Percentiles rank a stretch among this genome's conserved stretches.
These are phyloP conservation scores for Silurus aristotelis DNA, from an alignment of 2,797 vertebrate species.

Conservation along the genomic window DNA sequence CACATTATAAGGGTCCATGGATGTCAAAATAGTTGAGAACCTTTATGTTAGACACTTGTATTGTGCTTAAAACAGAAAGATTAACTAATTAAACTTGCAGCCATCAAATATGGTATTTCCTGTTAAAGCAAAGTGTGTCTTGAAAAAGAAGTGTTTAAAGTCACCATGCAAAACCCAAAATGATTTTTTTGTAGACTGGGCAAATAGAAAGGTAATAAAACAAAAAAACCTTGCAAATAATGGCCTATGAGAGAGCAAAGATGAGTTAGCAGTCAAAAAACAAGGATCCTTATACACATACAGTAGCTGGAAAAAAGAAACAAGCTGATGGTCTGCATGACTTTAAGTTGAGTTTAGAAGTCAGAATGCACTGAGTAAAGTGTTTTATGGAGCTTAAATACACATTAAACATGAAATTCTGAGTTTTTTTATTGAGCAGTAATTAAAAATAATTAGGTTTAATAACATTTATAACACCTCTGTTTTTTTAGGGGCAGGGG, in stretches of 20 bases:
- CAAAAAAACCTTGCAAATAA: no score
- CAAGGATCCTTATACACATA: not conserved
- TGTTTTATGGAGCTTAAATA: not conserved
- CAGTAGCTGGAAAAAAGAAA: not conserved
- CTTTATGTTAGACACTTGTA: no score
- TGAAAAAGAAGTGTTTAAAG: not conserved
- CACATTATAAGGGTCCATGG: no score
- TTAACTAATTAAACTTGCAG: not conserved
- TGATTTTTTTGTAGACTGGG: not conserved
- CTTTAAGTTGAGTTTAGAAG: conserved; percentile 5
- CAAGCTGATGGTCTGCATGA: not conserved
- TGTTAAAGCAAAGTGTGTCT: not conserved
- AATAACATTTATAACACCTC: not conserved
- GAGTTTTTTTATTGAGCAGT: conserved; percentile 55
- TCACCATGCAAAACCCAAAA: not conserved
- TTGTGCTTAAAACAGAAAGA: not conserved
- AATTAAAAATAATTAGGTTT: not conserved
- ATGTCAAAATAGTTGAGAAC: no score
- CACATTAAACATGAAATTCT: conserved; percentile 50
- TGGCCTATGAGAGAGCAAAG: not conserved
- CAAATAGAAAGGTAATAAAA: no score
- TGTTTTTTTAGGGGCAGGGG: no score
- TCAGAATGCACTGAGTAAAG: not conserved
- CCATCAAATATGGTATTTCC: not conserved
- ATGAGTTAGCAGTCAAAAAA: not conserved